A percentile compares a stretch with the other conserved stretches of the same genome.
Conservation (phyloP, 2,888 invertebrate genomes). For the Exocentrus adspersus region DNA sequence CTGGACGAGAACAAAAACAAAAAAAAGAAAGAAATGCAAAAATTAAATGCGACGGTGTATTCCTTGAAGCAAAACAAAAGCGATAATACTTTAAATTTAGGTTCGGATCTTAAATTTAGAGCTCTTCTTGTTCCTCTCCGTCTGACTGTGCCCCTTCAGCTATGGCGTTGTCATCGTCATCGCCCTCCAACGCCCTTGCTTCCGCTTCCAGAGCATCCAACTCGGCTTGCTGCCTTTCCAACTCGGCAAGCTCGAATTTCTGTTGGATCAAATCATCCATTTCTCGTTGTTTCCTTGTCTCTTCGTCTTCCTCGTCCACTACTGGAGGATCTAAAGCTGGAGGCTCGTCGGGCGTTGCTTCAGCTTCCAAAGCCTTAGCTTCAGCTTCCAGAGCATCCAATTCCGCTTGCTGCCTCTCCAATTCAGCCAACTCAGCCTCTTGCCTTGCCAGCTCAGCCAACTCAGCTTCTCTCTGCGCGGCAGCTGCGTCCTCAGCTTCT, state of each 20-base stretch:
- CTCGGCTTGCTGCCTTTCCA: conserved; percentile 51
- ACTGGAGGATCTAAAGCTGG: conserved; percentile 53
- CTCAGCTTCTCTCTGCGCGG: conserved; percentile 67
- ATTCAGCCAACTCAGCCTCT: conserved; percentile 56
- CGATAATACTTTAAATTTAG: conserved; percentile 1
- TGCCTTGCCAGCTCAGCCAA: conserved; percentile 60
- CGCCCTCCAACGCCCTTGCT: conserved; percentile 45
- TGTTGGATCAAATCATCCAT: conserved; percentile 41
- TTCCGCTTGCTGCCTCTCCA: conserved; percentile 54
- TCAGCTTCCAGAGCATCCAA: conserved; percentile 54
- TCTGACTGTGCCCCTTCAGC: conserved; percentile 50
- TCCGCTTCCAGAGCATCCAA: conserved; percentile 48
- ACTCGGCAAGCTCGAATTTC: conserved; percentile 44
- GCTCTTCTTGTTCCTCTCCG: conserved; percentile 37
- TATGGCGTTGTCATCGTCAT: conserved; percentile 49
- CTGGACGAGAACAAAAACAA: conserved; percentile 2
- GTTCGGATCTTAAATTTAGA: conserved; percentile 8
- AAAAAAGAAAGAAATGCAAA: conserved; percentile 36
- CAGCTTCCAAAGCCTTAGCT: conserved; percentile 50
- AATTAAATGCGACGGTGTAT: conserved; percentile 37
- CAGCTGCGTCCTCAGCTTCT: conserved; percentile 68
- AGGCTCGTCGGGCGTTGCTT: conserved; percentile 50
- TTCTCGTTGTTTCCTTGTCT: conserved; percentile 36
- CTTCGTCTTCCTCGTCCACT: conserved; percentile 58
- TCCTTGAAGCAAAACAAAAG: conserved; percentile 23